Evolutionary conservation across 1,140 invertebrate species (phyloP).

Genomic region (Ooceraea biroi): DNA sequence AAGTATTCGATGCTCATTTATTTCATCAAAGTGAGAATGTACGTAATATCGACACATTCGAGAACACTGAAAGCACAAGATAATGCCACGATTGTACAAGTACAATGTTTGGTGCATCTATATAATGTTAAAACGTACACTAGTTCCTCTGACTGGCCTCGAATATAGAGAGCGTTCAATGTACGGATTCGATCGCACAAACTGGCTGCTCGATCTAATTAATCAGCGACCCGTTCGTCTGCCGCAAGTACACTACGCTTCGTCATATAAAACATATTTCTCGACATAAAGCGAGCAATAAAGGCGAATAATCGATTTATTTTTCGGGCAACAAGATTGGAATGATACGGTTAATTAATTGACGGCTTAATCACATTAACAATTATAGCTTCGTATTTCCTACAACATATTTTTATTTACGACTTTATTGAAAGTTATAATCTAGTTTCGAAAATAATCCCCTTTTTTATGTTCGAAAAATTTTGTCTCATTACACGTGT

Average conservation of each 20-base stretch:
- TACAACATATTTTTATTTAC: background rate
- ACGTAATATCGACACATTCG: background rate
- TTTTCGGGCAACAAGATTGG: conserved; percentile 47
- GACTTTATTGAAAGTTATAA: conserved; percentile 22
- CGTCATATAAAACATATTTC: conserved; percentile 77
- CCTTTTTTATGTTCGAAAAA: background rate
- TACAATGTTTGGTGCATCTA: background rate
- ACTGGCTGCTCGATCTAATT: conserved; percentile 81
- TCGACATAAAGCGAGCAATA: conserved; percentile 72
- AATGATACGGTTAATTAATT: conserved; percentile 57
- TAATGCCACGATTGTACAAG: background rate
- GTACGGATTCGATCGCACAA: conserved; percentile 66
- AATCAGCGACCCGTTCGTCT: conserved; percentile 80
- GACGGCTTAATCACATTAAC: too few species aligned
- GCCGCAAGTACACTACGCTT: conserved; percentile 64
- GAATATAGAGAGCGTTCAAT: conserved; percentile 37
- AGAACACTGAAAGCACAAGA: background rate
- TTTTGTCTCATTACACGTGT: background rate
- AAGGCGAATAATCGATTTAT: conserved; percentile 49
- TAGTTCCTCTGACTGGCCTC: conserved; percentile 35
- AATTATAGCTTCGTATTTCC: conserved; percentile 27
- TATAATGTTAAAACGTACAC: conserved; percentile 19
- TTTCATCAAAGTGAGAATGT: background rate
- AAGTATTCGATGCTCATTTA: background rate
- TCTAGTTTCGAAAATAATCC: conserved; percentile 22